Percentiles rank a stretch among this genome's conserved stretches.
Evolutionary conservation across 2,888 invertebrate genomes (phyloP).

Genomic region (Acanthococcus lagerstroemiae): DNA sequence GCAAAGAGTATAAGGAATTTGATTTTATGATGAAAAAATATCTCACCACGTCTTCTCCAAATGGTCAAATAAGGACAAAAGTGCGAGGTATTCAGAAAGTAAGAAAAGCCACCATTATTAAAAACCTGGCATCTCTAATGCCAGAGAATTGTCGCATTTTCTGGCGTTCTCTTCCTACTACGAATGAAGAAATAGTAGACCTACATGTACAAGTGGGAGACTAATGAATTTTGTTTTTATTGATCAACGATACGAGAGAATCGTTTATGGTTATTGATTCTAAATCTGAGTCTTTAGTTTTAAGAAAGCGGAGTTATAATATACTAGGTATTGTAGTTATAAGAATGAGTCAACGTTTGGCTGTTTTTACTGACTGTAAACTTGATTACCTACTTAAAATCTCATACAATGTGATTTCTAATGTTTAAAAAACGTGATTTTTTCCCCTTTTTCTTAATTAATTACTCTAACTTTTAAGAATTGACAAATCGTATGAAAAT

Average conservation of each 20-base stretch:
- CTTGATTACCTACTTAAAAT: neutral
- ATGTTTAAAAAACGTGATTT: neutral
- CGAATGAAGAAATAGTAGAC: neutral
- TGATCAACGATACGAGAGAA: neutral
- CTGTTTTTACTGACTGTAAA: neutral
- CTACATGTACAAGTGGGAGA: neutral
- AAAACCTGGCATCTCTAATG: neutral
- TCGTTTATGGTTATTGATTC: neutral
- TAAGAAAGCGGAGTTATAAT: neutral
- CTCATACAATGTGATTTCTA: neutral
- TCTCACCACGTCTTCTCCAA: neutral
- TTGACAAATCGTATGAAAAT: neutral
- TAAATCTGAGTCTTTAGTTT: neutral
- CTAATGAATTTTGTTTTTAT: neutral
- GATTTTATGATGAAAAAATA: neutral
- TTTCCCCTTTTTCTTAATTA: neutral
- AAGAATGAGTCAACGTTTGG: neutral
- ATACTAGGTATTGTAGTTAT: neutral
- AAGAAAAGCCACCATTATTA: neutral
- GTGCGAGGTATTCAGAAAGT: neutral
- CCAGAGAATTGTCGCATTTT: neutral
- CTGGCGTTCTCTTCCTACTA: neutral
- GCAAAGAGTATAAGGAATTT: neutral
- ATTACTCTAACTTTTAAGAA: neutral
- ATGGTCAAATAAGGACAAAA: neutral